These are phyloP conservation scores for Agriopis leucophaearia DNA, from an alignment of 2,888 invertebrate species.

Conservation along the genomic window DNA sequence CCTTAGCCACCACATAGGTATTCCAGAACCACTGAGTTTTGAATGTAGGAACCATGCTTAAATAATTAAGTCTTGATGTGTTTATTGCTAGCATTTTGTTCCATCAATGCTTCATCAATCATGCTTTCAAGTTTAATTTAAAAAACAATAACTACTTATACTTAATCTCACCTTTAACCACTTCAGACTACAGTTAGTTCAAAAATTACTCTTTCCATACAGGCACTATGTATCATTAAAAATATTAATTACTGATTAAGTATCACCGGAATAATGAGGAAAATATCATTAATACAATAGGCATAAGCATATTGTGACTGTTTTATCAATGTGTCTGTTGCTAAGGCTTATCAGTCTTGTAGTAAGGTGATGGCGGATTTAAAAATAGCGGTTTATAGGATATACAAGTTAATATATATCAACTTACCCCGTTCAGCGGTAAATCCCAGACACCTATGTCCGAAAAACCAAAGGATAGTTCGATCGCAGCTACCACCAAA, in stretches of 20 bases:
- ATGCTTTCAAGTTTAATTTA: no score
- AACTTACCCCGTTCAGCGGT: slow-evolving; percentile 84
- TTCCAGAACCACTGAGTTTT: no score
- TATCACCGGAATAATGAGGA: neutral
- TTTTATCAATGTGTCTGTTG: slow-evolving; percentile 10
- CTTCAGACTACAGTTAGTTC: neutral
- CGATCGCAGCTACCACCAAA: slow-evolving; percentile 63
- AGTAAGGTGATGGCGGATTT: neutral
- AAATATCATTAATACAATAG: neutral
- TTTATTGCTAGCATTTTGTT: no score
- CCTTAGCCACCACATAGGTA: no score
- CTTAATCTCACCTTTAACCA: no score
- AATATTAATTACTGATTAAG: neutral
- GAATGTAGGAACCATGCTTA: no score
- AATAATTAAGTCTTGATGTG: no score
- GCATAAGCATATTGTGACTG: neutral
- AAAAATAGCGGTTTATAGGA: neutral
- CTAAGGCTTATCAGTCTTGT: neutral
- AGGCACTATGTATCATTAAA: neutral
- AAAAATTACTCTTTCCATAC: neutral
- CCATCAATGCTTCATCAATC: no score
- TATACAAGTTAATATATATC: neutral
- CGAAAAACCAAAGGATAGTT: slow-evolving; percentile 79
- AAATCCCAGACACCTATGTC: slow-evolving; percentile 90
- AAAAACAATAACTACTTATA: neutral